Percentiles rank a stretch among this genome's conserved stretches.
phyloP scores from a whole-genome alignment of 2,888 invertebrate genomes.

The Coelogynopora nodosa region DNA sequence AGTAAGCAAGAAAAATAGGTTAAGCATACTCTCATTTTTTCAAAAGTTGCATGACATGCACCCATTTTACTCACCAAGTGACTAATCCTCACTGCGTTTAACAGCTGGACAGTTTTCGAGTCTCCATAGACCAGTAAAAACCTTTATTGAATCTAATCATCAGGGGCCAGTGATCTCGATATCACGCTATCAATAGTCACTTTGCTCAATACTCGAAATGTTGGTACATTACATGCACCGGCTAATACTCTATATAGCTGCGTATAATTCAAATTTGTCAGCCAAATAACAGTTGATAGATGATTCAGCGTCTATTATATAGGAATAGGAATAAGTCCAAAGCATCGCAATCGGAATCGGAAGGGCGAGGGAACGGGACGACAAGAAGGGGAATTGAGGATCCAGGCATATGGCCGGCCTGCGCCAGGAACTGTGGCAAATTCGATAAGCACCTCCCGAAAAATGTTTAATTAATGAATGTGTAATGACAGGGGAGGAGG shows the following conservation, averaged over 20 bases:
- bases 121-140: background rate
- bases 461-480: background rate
- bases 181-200: too few relatives aligned
- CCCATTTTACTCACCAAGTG: background rate
- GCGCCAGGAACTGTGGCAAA: background rate
- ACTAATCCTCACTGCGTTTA: background rate
- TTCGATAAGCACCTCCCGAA: background rate
- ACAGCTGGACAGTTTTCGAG: background rate
- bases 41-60: background rate
- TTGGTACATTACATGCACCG: too few relatives aligned
- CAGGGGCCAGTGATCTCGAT: conserved; percentile 5
- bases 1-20: too few relatives aligned
- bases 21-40: too few relatives aligned
- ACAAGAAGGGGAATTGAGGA: background rate
- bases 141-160: conserved; percentile 31
- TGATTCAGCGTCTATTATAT: background rate
- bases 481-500: background rate
- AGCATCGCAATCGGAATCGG: background rate
- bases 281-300: too few relatives aligned
- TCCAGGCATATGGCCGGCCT: background rate
- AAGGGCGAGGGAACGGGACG: background rate
- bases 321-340: too few relatives aligned
- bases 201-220: too few relatives aligned
- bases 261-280: too few relatives aligned
- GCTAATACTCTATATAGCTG: too few relatives aligned